These are phyloP conservation scores for Takifugu flavidus DNA, from an alignment of 2,113 vertebrate genomes.

Conservation along the genomic window DNA sequence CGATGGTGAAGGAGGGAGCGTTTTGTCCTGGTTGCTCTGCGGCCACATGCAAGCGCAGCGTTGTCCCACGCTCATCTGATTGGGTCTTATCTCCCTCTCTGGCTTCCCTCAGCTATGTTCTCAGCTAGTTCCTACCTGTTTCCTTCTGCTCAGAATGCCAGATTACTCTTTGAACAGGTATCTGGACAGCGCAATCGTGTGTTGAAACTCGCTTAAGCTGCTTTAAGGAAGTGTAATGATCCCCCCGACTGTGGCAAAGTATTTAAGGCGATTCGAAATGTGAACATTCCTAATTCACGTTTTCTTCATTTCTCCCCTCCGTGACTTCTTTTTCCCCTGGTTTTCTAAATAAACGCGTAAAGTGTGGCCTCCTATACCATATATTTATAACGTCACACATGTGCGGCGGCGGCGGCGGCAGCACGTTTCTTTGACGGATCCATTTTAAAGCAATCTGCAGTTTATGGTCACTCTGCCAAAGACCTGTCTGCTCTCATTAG, in stretches of 20 bases:
- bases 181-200: too few species aligned
- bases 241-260: too few species aligned
- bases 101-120: neutral
- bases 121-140: neutral
- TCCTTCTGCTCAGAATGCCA: neutral
- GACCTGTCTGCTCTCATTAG: constrained; percentile 62
- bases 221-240: neutral
- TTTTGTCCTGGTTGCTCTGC: too few species aligned
- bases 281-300: neutral
- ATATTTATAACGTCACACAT: constrained; percentile 28
- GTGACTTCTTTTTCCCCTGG: neutral
- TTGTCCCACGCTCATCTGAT: too few species aligned
- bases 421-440: constrained; percentile 44
- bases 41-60: too few species aligned
- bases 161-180: neutral
- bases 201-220: too few species aligned
- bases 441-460: constrained; percentile 56
- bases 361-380: neutral
- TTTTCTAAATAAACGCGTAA: constrained; percentile 12
- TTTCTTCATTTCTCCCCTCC: neutral
- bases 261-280: neutral
- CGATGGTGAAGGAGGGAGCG: too few species aligned
- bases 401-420: constrained; percentile 4
- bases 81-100: too few species aligned
- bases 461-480: constrained; percentile 51